Conservation (phyloP, 37 sponge, comb jelly and placozoan species). For the Beroe ovata region DNA sequence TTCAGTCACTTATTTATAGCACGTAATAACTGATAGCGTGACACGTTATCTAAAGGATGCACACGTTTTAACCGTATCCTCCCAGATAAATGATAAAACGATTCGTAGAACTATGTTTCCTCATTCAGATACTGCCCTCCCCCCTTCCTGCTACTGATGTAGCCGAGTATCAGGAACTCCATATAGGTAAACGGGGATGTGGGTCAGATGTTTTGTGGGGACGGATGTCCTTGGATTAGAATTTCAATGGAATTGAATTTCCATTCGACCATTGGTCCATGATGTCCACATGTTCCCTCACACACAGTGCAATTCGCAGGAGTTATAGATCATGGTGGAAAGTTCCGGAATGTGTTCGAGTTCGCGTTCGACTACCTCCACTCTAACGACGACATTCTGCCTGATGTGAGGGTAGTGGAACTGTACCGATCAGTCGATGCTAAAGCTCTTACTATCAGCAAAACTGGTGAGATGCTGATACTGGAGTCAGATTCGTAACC, state of each 20-base stretch:
- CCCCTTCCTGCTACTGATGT: not conserved
- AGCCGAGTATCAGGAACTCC: not conserved
- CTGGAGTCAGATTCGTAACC: too few relatives aligned
- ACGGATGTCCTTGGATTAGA: too few relatives aligned
- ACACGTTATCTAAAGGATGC: too few relatives aligned
- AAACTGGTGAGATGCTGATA: conserved; percentile 13
- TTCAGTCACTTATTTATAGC: too few relatives aligned
- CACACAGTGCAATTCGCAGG: too few relatives aligned
- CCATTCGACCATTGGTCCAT: too few relatives aligned
- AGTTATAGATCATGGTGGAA: conserved; percentile 17
- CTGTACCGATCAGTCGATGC: not conserved
- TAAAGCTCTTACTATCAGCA: conserved; percentile 32
- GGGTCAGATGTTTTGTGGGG: too few relatives aligned
- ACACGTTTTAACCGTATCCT: too few relatives aligned
- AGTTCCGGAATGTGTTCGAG: not conserved
- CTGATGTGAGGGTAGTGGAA: not conserved
- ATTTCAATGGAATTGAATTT: too few relatives aligned
- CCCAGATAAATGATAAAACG: not conserved
- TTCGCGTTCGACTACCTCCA: conserved; percentile 37
- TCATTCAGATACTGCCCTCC: not conserved
- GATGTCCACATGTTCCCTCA: too few relatives aligned
- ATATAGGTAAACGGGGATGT: too few relatives aligned
- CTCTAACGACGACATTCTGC: not conserved
- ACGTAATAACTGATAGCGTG: too few relatives aligned
- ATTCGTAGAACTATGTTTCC: not conserved